Base-by-base conservation (phyloP, 92 coral and sea anemone species). In the Siderastrea siderea region DNA sequence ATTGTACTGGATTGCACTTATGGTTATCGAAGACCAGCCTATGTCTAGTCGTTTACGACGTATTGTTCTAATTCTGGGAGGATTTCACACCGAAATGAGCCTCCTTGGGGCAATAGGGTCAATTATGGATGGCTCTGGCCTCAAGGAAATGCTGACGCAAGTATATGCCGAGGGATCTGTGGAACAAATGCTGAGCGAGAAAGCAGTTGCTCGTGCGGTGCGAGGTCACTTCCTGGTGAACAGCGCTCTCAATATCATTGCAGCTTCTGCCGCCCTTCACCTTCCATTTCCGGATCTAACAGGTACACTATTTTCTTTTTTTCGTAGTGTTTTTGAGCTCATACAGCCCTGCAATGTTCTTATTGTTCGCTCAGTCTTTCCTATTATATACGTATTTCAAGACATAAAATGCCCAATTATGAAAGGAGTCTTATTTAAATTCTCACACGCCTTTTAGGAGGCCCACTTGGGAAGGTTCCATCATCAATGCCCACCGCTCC, bases 161-260 rank as follows among this genome's bases (percentile, higher is more conserved):
- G 53, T 79, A 17, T 63, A 64, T 47, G 59, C 84, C 7, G 71
- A 79, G 84, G 71, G 84, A 63, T 79, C 84, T 44, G 84, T 79
- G 6, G 55, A 52, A 5, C 55, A 52, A 52, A 52, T 52, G 55
- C 55, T 52, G 55, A 52, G 46, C 7, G 82, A 68, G 48, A 77
- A 77, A 77, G 82, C 82, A 17, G 68, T 57, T 57, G 65, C 82
- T 77, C 82, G 68, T 19, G 82, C 82, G 46, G 82, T 77, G 44
- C 82, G 82, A 14, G 82, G 82, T 5, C 45, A 77, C 54, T 57
- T 77, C 8, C 82, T 58, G 10, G 12, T 77, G 51, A 68, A 77
- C 82, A 77, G 82, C 13, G 69, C 82, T 13, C 69, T 77, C 47
- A 77, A 77, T 60, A 57, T 77, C 9, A 1, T 77, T 2, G 14